These are phyloP conservation scores for Leptopilina drosophilae DNA, from an alignment of 2,888 invertebrate species.

Conservation along the genomic window DNA sequence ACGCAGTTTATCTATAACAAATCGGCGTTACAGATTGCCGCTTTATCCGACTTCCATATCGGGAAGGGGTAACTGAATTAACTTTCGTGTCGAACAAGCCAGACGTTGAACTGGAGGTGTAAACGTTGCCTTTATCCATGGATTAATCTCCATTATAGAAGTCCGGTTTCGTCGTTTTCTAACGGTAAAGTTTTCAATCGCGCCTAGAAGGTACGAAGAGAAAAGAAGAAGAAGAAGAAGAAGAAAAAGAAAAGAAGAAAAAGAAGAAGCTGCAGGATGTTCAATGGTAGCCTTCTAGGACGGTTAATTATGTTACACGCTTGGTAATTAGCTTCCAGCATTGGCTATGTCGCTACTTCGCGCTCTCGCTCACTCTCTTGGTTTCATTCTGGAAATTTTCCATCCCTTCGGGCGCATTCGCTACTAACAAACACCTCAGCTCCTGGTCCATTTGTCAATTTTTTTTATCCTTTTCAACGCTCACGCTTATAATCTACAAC, in stretches of 20 bases:
- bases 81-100: conserved; percentile 51
- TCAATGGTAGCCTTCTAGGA: conserved; percentile 57
- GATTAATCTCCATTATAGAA: conserved; percentile 68
- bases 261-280: conserved; percentile 43
- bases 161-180: conserved; percentile 58
- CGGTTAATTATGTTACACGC: conserved; percentile 70
- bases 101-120: conserved; percentile 54
- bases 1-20: conserved; percentile 40
- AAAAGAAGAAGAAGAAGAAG: too few species aligned
- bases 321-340: conserved; percentile 67
- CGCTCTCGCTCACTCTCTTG: too few species aligned
- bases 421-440: conserved; percentile 5
- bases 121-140: conserved; percentile 59
- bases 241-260: too few species aligned
- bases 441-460: conserved; percentile 26
- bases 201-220: conserved; percentile 54
- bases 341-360: conserved; percentile 52
- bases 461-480: neutral
- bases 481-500: neutral
- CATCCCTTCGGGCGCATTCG: conserved; percentile 2
- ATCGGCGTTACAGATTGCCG: conserved; percentile 54
- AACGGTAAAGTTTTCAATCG: conserved; percentile 71
- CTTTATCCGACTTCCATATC: conserved; percentile 53
- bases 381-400: conserved; percentile 55
- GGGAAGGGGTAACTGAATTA: conserved; percentile 55